Base-by-base conservation (phyloP, 2,888 invertebrate genomes). In the Drosophila mimetica region DNA sequence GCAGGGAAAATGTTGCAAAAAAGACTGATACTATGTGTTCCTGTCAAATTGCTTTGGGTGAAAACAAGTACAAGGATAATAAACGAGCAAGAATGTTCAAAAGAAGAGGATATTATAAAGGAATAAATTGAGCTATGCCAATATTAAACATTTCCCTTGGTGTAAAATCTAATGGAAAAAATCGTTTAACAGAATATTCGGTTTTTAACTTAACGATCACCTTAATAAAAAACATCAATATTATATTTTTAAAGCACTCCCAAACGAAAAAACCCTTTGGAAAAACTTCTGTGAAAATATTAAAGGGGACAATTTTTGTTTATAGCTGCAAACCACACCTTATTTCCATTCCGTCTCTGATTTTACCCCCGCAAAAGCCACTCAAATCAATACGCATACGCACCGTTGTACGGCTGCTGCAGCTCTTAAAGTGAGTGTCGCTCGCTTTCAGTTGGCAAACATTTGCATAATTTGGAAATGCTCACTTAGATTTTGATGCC, bases 381-480 rank as follows among this genome's bases (percentile, higher is more conserved):
- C 39, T 79, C 39, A 57, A 72, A 71, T 73, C 81, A 81, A 80
- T 86, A 81, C 69, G 64, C 59, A 80, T 80, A 75, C 84, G 81
- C 84, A 80, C 51, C 46, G 79, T 78, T 78, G 72, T 76, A 51
- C 48, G 52, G 37, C 13, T 37, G 37, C 39, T 53, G 37, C 22
- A 25, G 44, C 32, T 51, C 25, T 34, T 13, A 39, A 37, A 25
- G 42, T 36, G 34, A 42, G 11, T 32, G 48, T 25, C 44, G 36
- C 37, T 54, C 39, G 22, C 42, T 63, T 70, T 59, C 60, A 64
- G 57, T 55, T 41, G 20, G 75, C 63, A 74, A 78, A 76, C 65
- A 87, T 82, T 82, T 82, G 77, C 87, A 82, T 82, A 87, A 85
- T 85, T 82, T 79, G 74, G 72, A 71, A 76, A 76, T 75, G 87